Evolutionary conservation across 2,113 vertebrate species (phyloP), one percentile per base, ranked within the genome.

Genomic region (Muscicapa adusta): DNA sequence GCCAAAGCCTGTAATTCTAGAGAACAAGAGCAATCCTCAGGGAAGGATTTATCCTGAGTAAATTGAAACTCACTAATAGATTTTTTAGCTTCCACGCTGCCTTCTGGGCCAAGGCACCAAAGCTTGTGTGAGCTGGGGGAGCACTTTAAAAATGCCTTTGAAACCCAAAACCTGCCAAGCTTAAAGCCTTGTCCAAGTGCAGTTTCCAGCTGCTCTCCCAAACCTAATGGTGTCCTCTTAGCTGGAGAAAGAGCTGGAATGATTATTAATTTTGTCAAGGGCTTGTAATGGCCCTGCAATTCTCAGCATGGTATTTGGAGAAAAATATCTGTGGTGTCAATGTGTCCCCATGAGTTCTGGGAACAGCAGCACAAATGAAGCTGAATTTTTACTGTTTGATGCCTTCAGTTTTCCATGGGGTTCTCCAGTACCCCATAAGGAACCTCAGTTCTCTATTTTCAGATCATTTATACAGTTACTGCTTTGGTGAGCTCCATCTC

Each of bases 61-160:
- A 92, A 92, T 12, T 89, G 81, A 94, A 88, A 89, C 47, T 45
- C 58, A 28, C 91, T 87, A 61, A 79, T 12, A 75, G 91, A 91
- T 84, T 73, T 92, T 82, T 92, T 42, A 84, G 83, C 76, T 73
- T 22, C 34, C 45, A 26, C 0, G 1, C 65, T 83, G 83, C 85
- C 60, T 83, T 50, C 42, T 68, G 88, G 74, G 85, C 94, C 66
- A 31, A 88, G 83, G 82, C 75, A 86, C 75, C 78, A 88, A 74
- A 40, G 54, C 54, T 70, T 5, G 5, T 45, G 58, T 2, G 56
- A 92, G 65, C 8, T 43, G 70, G 22, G 53, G 22, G 47, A 56
- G 26, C 31, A 18, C 24, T 33, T 60, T 62, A 25, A 3, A 75
- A 75, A 89, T 74, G 67, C 31, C 28, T 80, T 42, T 67, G 83